Evolutionary conservation across 2,113 vertebrate genomes (phyloP).

Genomic region (Nothobranchius kuhntae): DNA sequence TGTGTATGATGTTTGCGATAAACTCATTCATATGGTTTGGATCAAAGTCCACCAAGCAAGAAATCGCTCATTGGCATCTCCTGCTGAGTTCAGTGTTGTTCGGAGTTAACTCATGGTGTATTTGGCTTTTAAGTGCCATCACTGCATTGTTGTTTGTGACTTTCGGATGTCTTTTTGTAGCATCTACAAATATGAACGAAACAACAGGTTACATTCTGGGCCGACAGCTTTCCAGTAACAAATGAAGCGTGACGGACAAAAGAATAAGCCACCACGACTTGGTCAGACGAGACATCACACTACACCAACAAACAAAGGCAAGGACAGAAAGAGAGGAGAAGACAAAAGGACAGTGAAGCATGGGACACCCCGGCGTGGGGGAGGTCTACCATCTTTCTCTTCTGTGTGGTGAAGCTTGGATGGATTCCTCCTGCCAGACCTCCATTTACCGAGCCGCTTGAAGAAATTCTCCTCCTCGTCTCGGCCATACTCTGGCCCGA

Average conservation of each 20-base stretch:
- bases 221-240: constrained; percentile 17
- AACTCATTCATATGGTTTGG: no score
- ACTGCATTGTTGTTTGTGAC: constrained; percentile 2
- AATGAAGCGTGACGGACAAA: constrained; percentile 50
- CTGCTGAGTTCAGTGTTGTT: no score
- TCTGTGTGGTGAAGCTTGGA: constrained; percentile 92
- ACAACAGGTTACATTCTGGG: constrained; percentile 15
- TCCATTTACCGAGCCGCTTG: constrained; percentile 99
- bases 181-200: neutral
- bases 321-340: constrained; percentile 19
- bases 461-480: constrained; percentile 99
- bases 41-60: no score
- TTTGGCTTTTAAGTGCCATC: neutral
- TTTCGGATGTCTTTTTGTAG: neutral
- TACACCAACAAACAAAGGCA: constrained; percentile 58
- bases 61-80: no score
- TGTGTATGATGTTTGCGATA: no score
- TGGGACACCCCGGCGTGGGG: constrained; percentile 66
- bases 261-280: constrained; percentile 35
- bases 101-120: no score
- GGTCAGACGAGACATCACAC: constrained; percentile 63
- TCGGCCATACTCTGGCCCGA: constrained; percentile 89
- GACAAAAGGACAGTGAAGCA: constrained; percentile 55
- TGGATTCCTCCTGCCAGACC: constrained; percentile 88
- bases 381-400: constrained; percentile 92